Conservation (phyloP, 2,113 vertebrate genomes). For the Hippoglossus stenolepis region DNA sequence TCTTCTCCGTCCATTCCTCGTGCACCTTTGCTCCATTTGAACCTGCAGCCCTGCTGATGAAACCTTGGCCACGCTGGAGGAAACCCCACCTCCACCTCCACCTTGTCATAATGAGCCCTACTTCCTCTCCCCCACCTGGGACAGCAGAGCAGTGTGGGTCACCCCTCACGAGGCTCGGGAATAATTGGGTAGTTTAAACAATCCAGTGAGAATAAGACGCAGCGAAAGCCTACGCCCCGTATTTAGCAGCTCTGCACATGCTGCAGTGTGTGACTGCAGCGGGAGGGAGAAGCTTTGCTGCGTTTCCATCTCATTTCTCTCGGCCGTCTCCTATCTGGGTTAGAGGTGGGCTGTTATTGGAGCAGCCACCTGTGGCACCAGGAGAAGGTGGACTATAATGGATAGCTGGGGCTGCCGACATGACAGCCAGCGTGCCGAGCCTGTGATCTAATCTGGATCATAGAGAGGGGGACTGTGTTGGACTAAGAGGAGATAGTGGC, state of each 20-base stretch:
- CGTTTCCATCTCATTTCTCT: constrained; percentile 64
- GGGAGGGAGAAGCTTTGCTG: constrained; percentile 40
- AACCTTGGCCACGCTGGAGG: constrained; percentile 26
- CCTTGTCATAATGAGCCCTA: constrained; percentile 78
- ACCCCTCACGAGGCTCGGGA: constrained; percentile 56
- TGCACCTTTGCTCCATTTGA: constrained; percentile 10
- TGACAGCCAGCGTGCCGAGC: constrained; percentile 39
- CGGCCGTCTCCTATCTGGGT: constrained; percentile 62
- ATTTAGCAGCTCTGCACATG: constrained; percentile 62
- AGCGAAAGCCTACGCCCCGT: constrained; percentile 57
- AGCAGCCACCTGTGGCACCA: constrained; percentile 59
- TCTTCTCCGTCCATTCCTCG: background rate
- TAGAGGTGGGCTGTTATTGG: constrained; percentile 58
- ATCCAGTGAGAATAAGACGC: constrained; percentile 65
- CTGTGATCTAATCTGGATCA: constrained; percentile 43
- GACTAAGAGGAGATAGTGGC: constrained; percentile 19
- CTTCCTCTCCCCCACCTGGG: constrained; percentile 70
- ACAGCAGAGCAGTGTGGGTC: constrained; percentile 59
- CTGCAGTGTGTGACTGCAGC: constrained; percentile 54
- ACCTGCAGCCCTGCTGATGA: constrained; percentile 24
- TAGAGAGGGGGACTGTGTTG: constrained; percentile 27
- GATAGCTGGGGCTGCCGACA: constrained; percentile 47
- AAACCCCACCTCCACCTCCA: constrained; percentile 53
- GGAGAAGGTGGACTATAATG: constrained; percentile 46
- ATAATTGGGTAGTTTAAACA: constrained; percentile 82